Conservation (phyloP, 2,797 vertebrate genomes). For the Liasis olivaceus region DNA sequence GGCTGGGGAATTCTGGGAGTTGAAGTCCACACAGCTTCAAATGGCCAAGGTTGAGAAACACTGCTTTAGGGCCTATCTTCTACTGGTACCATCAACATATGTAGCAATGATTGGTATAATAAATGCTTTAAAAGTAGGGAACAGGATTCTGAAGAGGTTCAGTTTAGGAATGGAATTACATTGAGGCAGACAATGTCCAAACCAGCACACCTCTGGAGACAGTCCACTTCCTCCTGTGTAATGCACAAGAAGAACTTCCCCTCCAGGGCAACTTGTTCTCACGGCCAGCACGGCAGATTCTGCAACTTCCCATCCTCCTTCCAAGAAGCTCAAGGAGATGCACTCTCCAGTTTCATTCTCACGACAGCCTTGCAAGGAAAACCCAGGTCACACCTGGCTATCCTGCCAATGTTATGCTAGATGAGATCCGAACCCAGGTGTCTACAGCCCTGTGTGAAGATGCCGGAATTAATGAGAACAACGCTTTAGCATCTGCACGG, state of each 20-base stretch:
- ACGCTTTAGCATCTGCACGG: background rate
- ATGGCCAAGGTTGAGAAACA: background rate
- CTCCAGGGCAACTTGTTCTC: background rate
- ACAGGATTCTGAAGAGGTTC: background rate
- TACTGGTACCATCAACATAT: background rate
- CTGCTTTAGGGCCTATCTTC: background rate
- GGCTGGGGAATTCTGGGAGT: too few relatives aligned
- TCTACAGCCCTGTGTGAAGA: background rate
- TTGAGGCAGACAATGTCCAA: background rate
- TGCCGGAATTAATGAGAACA: background rate
- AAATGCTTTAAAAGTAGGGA: background rate
- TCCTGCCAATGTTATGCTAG: background rate
- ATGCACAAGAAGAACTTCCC: background rate
- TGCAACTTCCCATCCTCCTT: background rate
- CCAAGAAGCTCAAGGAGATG: background rate
- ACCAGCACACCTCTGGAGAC: background rate
- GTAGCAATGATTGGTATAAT: background rate
- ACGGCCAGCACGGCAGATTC: background rate
- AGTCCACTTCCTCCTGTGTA: background rate
- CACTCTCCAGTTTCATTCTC: background rate
- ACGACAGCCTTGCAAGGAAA: background rate
- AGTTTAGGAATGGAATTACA: background rate
- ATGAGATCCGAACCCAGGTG: background rate
- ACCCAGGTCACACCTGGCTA: background rate
- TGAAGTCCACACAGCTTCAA: too few relatives aligned